Evolutionary conservation across 2,888 invertebrate genomes (phyloP), one percentile per base, ranked within the genome.

Genomic region (Acleris laterana): DNA sequence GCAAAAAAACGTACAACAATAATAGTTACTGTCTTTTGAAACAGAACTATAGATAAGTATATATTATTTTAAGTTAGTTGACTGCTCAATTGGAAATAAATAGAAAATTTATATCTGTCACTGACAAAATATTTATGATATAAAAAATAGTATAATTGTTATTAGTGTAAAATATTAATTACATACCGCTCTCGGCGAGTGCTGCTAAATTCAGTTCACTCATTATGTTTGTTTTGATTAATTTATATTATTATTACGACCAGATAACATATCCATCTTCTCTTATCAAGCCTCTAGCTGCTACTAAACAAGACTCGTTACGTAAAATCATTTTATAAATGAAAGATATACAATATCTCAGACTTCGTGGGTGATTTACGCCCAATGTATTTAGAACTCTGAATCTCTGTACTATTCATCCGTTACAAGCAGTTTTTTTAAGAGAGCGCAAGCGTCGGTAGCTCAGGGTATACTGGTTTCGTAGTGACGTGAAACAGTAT

Each of bases 151-250:
- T n/a, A n/a, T n/a, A 25, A 25, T 5, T 1, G 5, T 25, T 32
- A 9, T 32, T 32, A 32, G 32, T 9, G 0, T 3, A 32, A 9
- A 32, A 32, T 32, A 32, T 32, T 1, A 32, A n/a, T 16, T 55
- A 72, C 74, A 13, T 70, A 80, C 81, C 77, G 4, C 63, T 57
- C 19, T 72, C 69, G 1, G 76, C 77, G 53, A 81, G 69, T 0
- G 72, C 72, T 7, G 75, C 69, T 38, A 78, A 66, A 72, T 81
- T 74, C 65, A 78, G 70, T 74, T 80, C 82, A 78, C 80, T 80
- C 82, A 82, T 82, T 68, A 69, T 75, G 7, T 25, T 55, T 48
- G 38, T 55, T 49, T 59, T 38, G 32, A 25, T 19, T 58, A 5
- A 5, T 6, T 32, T 2, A 9, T 32, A 32, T 32, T 9, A 32